Evolutionary conservation across 2,888 invertebrate genomes (phyloP), one percentile per base, ranked within the genome.

Genomic region (Acanthopleura granulata): DNA sequence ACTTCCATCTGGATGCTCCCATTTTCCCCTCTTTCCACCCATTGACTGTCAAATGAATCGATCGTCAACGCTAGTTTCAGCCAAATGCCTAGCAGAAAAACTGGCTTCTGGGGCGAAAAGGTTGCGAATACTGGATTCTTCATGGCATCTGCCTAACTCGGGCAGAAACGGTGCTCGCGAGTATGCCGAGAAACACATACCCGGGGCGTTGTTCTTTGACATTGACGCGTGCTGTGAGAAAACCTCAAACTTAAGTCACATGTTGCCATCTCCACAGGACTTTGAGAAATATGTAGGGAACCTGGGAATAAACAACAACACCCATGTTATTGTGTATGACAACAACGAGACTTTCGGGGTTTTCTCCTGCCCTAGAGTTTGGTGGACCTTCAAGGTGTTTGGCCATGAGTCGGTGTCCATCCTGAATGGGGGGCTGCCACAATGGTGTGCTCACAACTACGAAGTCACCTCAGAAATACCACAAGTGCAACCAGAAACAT

Each of bases 321-420:
- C 86, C 0, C 87, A 88, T 76, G 87, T 89, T 25, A 79, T 89
- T 22, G 81, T 89, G 4, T 89, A 89, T 81, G 88, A 89, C 77
- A 84, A 80, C 30, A 85, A 84, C 77, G 82, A 81, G 16, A 78
- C 77, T 14, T 82, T 82, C 78, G 86, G 85, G 0, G 71, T 86
- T 49, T 85, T 87, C 73, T 85, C 86, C 11, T 88, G 88, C 0
- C 86, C 82, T 15, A 74, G 89, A 40, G 85, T 85, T 9, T 89
- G 89, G 89, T 89, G 86, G 85, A 87, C 85, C 73, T 88, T 89
- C 74, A 72, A 82, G 73, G 78, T 84, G 0, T 89, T 88, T 80
- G 89, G 89, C 16, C 88, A 89, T 76, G 72, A 82, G 18, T 29
- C 72, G 18, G 85, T 89, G 1, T 86, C 85, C 15, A 78, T 89